phyloP scores from a whole-genome alignment of 2,888 invertebrate genomes.

The Eudemis profundana region DNA sequence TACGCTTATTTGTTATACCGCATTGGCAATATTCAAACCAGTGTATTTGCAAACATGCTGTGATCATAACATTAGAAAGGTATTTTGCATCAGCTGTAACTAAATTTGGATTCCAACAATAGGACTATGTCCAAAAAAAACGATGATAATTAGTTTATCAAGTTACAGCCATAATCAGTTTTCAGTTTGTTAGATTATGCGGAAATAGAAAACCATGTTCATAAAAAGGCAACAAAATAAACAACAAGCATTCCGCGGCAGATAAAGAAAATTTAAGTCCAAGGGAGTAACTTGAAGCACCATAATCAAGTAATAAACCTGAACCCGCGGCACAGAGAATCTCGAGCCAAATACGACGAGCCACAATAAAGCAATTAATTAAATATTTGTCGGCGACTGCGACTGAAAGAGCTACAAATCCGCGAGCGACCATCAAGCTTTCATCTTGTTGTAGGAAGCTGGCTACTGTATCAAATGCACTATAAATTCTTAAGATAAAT shows the following conservation, averaged over 20 bases:
- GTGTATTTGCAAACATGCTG: conserved; percentile 24
- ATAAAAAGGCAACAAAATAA: background rate
- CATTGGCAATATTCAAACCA: conserved; percentile 14
- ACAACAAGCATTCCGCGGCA: background rate
- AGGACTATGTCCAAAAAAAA: conserved; percentile 1
- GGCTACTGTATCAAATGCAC: conserved; percentile 36
- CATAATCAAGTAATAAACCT: conserved; percentile 43
- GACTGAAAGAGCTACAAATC: conserved; percentile 42
- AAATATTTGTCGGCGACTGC: conserved; percentile 50
- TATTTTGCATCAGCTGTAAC: conserved; percentile 26
- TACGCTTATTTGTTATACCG: conserved; percentile 10
- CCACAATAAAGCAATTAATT: conserved; percentile 53
- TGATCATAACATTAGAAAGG: conserved; percentile 29
- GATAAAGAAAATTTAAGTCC: conserved; percentile 15
- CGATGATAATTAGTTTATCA: background rate
- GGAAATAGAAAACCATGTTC: background rate
- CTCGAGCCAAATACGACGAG: conserved; percentile 46
- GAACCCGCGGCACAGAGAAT: conserved; percentile 43
- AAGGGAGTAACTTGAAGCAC: conserved; percentile 10
- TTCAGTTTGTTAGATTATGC: background rate
- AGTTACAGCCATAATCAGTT: background rate
- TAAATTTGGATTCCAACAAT: conserved; percentile 22
- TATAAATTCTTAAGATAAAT: conserved; percentile 40
- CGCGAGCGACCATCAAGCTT: conserved; percentile 34
- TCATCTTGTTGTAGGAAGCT: conserved; percentile 28